Base-by-base conservation (phyloP, 2,797 vertebrate genomes). In the Crocodylus rhombifer region DNA sequence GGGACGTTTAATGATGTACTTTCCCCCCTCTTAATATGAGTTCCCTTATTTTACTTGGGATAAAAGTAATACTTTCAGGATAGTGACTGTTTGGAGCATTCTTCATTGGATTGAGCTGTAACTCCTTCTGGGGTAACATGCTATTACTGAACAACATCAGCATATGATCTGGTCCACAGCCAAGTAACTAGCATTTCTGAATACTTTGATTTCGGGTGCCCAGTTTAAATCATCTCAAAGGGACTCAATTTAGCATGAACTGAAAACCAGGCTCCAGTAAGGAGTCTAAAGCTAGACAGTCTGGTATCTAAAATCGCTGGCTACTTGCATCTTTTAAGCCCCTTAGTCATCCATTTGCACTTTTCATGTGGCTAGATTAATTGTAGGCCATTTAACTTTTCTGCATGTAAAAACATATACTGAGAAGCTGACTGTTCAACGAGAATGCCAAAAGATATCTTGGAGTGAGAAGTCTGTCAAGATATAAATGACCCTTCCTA, bases 91-190 rank as follows among this genome's bases (percentile, higher is more conserved):
- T 77, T 36, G 0, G 5, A 61, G 21, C 78, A 87, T 23, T 42
- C 75, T 65, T 15, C 15, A 7, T 60, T 60, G 9, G 1, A 0
- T 36, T 61, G 30, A 51, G 7, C 33, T 86, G 14, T 60, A 81
- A 61, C 16, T 90, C n/a, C 76, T 57, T 42, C 56, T 36, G 84
- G 64, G 57, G 76, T 60, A 62, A 63, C 85, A 51, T 80, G 61
- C 12, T 84, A 21, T 78, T 84, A 23, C 51, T 83, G 76, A 71
- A 81, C 51, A 71, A 20, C 1, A 2, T 25, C 69, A 95, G 28
- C 77, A 88, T 75, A 87, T 61, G 80, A 93, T 90, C 88, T 23
- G 12, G 51, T 71, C 91, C 51, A 57, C 26, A 88, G 67, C 74
- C 90, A 80, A 87, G 85, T 26, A 36, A 67, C 56, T 78, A 20